These are phyloP conservation scores for Malthinus seriepunctatus DNA, from an alignment of 2,888 invertebrate species.

Conservation along the genomic window DNA sequence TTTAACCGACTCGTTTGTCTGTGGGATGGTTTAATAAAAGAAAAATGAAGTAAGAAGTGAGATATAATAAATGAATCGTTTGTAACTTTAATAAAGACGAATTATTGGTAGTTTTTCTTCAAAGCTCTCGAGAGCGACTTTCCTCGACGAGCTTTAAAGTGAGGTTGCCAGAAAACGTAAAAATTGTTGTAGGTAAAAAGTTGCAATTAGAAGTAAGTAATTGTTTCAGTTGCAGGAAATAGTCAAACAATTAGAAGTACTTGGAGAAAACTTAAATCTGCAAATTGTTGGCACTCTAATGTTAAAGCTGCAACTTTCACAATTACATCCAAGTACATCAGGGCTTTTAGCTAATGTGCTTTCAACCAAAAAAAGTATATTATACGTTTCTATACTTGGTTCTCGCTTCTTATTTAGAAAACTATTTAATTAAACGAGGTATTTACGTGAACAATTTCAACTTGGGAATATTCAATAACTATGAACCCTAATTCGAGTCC, in stretches of 20 bases:
- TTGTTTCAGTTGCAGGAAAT: slow-evolving; percentile 12
- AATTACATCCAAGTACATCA: slow-evolving; percentile 29
- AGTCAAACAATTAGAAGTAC: slow-evolving; percentile 20
- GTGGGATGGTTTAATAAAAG: no score
- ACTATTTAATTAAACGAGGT: background rate
- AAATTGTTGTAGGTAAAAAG: slow-evolving; percentile 1
- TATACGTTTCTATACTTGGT: slow-evolving; percentile 10
- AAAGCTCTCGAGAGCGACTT: no score
- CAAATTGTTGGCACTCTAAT: slow-evolving; percentile 27
- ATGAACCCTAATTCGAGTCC: slow-evolving; percentile 15
- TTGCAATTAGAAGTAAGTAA: slow-evolving; percentile 11
- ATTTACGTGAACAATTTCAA: slow-evolving; percentile 1
- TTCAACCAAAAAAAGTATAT: slow-evolving; percentile 16
- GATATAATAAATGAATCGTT: no score
- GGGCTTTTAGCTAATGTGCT: slow-evolving; percentile 28
- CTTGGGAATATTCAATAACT: slow-evolving; percentile 17
- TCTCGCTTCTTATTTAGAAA: slow-evolving; percentile 7
- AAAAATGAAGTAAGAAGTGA: no score
- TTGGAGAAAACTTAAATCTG: slow-evolving; percentile 27
- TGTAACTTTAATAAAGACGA: no score
- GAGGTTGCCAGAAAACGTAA: background rate
- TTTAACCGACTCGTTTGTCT: no score
- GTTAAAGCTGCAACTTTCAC: slow-evolving; percentile 27
- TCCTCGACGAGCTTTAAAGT: no score
- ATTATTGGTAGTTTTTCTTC: no score